Base-by-base conservation (phyloP, 2,888 invertebrate species). In the Melieria picta region DNA sequence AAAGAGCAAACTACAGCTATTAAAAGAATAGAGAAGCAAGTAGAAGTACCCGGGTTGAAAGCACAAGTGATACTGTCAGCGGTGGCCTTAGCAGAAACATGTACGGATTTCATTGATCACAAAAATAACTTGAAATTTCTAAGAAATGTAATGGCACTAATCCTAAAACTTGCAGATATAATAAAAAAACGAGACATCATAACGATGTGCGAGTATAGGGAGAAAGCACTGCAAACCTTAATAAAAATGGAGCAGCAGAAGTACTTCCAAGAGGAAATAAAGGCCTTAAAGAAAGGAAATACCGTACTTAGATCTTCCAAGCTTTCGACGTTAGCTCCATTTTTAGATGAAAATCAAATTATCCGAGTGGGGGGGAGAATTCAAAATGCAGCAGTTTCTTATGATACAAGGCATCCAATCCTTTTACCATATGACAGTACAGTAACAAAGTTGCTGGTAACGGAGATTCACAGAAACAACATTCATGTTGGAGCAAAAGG, bases 401-500 rank as follows among this genome's bases (percentile, higher is more conserved):
- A 65, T 45, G 57, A 65, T 5, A 46, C 65, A 9, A 65, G 16
- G 7, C 47, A 65, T 13, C 57, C 57, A 13, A 47, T 45, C 45
- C 4, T 16, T 30, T 70, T 58, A 43, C 45, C 7, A 9, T 42
- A 55, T 10, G 30, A 65, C 43, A 10, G 13, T 47, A 10, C 10
- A 13, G 16, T 69, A 16, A 58, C 64, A 7, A 43, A 50, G 13
- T 64, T 69, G 48, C 10, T 64, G 5, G 45, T 69, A 10, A 50
- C 63, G 13, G 42, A 13, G 4, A 10, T 69, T 57, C 69, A 69
- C 16, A 42, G 46, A 45, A 60, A 43, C 7, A 52, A 69, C 56
- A 46, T 69, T 13, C 57, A 63, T 45, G 42, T 69, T n/a, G 69
- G 57, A 30, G 57, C 43, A 7, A 63, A 69, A 64, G 64, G 62